Evolutionary conservation across 2,113 vertebrate species (phyloP).

Genomic region (Ornithorhynchus anatinus): DNA sequence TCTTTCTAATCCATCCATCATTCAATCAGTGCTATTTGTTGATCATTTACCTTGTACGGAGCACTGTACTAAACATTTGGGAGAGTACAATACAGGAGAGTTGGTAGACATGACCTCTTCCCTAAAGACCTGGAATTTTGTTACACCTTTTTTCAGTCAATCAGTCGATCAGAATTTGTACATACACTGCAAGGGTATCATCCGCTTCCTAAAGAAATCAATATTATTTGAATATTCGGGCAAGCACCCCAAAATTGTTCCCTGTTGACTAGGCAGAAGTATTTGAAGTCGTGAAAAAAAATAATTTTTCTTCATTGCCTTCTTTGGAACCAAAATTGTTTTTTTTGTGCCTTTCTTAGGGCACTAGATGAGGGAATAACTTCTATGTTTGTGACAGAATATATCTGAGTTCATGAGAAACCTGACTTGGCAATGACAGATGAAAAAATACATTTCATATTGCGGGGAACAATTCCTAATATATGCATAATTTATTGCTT

Average conservation of each 20-base stretch:
- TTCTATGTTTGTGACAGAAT: conserved; percentile 29
- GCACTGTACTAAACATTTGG: too few relatives aligned
- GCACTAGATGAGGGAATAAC: neutral
- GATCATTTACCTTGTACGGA: too few relatives aligned
- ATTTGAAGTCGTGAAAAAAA: neutral
- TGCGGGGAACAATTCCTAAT: conserved; percentile 32
- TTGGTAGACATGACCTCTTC: too few relatives aligned
- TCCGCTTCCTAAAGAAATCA: neutral
- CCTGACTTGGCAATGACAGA: conserved; percentile 35
- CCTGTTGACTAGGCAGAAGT: neutral
- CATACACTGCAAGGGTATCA: neutral
- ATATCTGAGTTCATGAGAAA: conserved; percentile 9
- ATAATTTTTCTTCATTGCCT: neutral
- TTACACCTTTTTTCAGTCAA: too few relatives aligned
- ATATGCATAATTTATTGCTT: conserved; percentile 73
- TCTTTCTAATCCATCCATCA: too few relatives aligned
- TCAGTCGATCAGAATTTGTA: too few relatives aligned
- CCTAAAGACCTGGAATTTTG: too few relatives aligned
- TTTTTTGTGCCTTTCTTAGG: too few relatives aligned
- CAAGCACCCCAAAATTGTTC: neutral
- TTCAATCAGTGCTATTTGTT: too few relatives aligned
- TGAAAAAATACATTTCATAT: conserved; percentile 40
- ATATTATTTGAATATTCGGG: neutral
- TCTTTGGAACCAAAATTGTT: neutral
- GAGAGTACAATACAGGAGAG: too few relatives aligned